A percentile compares a stretch with the other conserved stretches of the same genome.
phyloP scores from a whole-genome alignment of 2,113 vertebrate species.

The Mesembrinibis cayennensis region DNA sequence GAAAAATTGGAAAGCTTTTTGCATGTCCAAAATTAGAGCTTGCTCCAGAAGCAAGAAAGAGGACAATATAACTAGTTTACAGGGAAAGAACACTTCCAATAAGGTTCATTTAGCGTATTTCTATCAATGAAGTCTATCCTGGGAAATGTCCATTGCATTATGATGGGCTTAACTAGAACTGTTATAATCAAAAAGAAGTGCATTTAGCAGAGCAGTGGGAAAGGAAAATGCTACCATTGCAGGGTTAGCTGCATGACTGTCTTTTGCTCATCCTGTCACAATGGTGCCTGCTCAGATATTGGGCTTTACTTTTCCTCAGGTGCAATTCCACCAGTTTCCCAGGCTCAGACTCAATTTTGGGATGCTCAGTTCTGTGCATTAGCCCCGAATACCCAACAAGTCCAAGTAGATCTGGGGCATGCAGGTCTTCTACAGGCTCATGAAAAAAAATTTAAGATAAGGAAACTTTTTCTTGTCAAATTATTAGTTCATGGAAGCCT shows the following conservation, averaged over 20 bases:
- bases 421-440: background rate
- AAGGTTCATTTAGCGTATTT: conserved; percentile 1
- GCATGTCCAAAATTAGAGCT: background rate
- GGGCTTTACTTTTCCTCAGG: background rate
- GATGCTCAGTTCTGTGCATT: background rate
- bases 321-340: background rate
- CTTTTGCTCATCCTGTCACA: background rate
- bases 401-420: background rate
- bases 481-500: background rate
- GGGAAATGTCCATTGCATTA: background rate
- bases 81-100: background rate
- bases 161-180: background rate
- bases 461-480: background rate
- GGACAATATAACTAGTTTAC: background rate
- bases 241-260: background rate
- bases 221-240: background rate
- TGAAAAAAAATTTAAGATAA: background rate
- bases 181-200: background rate
- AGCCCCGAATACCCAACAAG: background rate
- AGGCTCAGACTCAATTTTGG: background rate
- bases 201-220: background rate
- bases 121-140: background rate
- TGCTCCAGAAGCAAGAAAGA: background rate
- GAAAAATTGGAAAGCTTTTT: background rate
- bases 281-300: background rate